These are phyloP conservation scores for Pangasianodon hypophthalmus DNA, from an alignment of 2,113 vertebrate species.

Conservation along the genomic window DNA sequence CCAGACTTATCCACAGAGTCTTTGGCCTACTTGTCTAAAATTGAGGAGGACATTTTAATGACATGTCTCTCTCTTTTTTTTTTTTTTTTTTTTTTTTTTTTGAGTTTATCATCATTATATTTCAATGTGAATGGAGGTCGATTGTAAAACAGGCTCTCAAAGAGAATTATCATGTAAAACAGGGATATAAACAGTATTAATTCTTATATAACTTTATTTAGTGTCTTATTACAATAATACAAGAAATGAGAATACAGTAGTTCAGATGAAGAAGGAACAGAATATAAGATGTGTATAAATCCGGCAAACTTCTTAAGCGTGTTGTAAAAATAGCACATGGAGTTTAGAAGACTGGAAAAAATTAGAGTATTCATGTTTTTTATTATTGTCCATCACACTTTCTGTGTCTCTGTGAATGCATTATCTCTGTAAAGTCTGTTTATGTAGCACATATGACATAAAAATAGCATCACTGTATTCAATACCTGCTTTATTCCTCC, in stretches of 20 bases:
- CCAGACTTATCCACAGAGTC: constrained; percentile 44
- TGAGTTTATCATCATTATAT: background rate
- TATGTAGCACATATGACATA: background rate
- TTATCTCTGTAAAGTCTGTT: background rate
- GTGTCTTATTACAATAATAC: background rate
- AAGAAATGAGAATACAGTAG: background rate
- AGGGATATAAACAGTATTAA: background rate
- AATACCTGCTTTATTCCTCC: background rate
- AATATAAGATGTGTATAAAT: background rate
- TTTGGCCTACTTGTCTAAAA: constrained; percentile 53
- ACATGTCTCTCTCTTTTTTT: background rate
- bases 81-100: background rate
- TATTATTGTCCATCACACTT: background rate
- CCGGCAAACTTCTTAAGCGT: background rate
- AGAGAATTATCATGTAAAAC: background rate
- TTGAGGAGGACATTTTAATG: constrained; percentile 49
- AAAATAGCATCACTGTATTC: background rate
- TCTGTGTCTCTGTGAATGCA: background rate
- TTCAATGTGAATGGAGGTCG: background rate
- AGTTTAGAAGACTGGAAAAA: background rate
- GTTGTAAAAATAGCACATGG: background rate
- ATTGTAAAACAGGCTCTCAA: constrained; percentile 5
- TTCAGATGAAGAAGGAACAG: background rate
- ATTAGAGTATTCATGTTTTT: background rate
- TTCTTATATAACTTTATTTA: background rate